These are phyloP conservation scores for Mellilla xanthometata DNA, from an alignment of 2,888 invertebrate species.

Conservation along the genomic window DNA sequence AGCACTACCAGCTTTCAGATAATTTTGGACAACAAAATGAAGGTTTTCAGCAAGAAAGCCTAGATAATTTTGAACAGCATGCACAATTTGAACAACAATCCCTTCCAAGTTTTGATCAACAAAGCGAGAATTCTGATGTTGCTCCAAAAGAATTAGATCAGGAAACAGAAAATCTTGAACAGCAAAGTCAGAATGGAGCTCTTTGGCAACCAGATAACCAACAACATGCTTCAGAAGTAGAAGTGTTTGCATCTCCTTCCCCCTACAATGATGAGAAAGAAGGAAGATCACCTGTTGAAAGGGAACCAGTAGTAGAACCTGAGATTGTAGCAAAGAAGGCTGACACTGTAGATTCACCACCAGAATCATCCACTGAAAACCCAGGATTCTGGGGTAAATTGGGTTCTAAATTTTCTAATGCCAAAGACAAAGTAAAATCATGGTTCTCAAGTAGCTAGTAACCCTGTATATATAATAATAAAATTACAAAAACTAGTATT, in stretches of 20 bases:
- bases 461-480: too few relatives aligned
- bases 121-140: too few relatives aligned
- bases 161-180: conserved; percentile 6
- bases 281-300: background rate
- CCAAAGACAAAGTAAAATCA: conserved; percentile 78
- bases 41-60: background rate
- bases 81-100: conserved; percentile 28
- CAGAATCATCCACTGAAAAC: conserved; percentile 46
- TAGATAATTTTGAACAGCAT: conserved; percentile 4
- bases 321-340: conserved; percentile 28
- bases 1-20: background rate
- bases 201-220: conserved; percentile 15
- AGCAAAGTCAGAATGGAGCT: conserved; percentile 12
- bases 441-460: conserved; percentile 71
- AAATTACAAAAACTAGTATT: too few relatives aligned
- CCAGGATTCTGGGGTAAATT: conserved; percentile 82
- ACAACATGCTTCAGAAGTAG: conserved; percentile 12
- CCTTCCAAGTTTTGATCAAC: conserved; percentile 18
- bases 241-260: conserved; percentile 8
- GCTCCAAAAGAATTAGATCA: background rate
- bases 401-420: conserved; percentile 74
- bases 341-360: conserved; percentile 33
- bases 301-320: conserved; percentile 21
- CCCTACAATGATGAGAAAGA: conserved; percentile 12
- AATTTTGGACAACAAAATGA: background rate